Conservation (phyloP, 2,888 invertebrate species). For the Drosophila gaucha region DNA sequence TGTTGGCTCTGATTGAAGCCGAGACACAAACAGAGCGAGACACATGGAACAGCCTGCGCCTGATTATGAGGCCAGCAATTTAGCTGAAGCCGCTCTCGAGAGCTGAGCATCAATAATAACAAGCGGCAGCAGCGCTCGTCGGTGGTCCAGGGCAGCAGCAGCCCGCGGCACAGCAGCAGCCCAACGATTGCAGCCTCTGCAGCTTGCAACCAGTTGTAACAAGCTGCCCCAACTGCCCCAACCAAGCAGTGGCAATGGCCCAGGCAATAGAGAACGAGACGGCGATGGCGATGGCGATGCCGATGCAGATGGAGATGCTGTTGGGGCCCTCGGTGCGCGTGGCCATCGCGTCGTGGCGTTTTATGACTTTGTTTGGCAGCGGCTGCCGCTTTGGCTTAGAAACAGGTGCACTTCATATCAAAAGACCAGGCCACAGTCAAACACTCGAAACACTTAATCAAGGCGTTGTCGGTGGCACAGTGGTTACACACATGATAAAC, state of each 20-base stretch:
- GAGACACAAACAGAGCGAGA: conserved; percentile 52
- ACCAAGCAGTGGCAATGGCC: conserved; percentile 6
- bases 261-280: conserved; percentile 10
- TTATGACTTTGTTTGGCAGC: conserved; percentile 77
- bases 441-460: conserved; percentile 66
- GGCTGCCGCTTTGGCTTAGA: conserved; percentile 63
- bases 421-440: conserved; percentile 57
- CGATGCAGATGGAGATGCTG: background rate
- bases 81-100: conserved; percentile 33
- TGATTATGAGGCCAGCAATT: conserved; percentile 70
- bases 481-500: conserved; percentile 12
- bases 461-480: conserved; percentile 51
- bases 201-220: conserved; percentile 72
- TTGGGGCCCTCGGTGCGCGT: conserved; percentile 62
- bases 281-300: conserved; percentile 27
- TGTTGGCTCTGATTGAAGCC: conserved; percentile 54
- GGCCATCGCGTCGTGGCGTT: conserved; percentile 69
- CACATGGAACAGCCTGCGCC: conserved; percentile 24
- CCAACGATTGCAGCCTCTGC: conserved; percentile 2
- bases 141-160: conserved; percentile 65
- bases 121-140: conserved; percentile 46
- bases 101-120: conserved; percentile 37
- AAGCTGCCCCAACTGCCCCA: conserved; percentile 49
- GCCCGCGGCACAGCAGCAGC: conserved; percentile 41
- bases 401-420: conserved; percentile 80